Percentiles rank a stretch among this genome's conserved stretches.
phyloP scores from a whole-genome alignment of 2,888 invertebrate species.

The Oxytorus armatus region DNA sequence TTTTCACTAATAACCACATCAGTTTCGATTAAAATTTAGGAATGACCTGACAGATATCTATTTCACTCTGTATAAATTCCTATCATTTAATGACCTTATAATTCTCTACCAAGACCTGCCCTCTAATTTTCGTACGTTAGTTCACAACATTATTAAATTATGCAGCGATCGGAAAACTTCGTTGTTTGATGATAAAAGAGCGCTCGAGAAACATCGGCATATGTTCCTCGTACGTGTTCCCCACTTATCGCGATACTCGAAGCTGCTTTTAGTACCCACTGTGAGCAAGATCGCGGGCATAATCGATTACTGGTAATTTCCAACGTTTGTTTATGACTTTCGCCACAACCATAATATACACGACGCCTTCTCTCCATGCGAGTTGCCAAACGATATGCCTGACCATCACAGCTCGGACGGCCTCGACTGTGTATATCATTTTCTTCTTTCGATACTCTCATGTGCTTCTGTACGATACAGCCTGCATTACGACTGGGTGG shows the following conservation, averaged over 20 bases:
- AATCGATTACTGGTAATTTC: slow-evolving; percentile 79
- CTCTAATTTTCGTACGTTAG: background rate
- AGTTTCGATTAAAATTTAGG: background rate
- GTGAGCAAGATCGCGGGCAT: slow-evolving; percentile 65
- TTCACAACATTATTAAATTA: slow-evolving; percentile 1
- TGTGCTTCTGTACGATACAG: background rate
- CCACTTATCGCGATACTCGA: slow-evolving; percentile 78
- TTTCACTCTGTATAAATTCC: background rate
- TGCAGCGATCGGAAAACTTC: slow-evolving; percentile 5
- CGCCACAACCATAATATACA: slow-evolving; percentile 17
- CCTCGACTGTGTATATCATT: slow-evolving; percentile 8
- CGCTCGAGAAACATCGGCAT: slow-evolving; percentile 5
- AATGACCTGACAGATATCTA: background rate
- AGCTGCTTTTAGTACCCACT: slow-evolving; percentile 79
- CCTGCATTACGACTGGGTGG: slow-evolving; percentile 5
- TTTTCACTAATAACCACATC: background rate
- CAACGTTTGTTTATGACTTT: slow-evolving; percentile 45
- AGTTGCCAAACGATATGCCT: slow-evolving; percentile 5
- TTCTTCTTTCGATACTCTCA: slow-evolving; percentile 1
- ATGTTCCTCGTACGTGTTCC: slow-evolving; percentile 71
- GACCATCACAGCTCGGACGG: background rate
- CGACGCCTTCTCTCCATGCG: slow-evolving; percentile 6
- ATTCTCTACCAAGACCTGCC: background rate
- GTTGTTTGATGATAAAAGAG: slow-evolving; percentile 35
- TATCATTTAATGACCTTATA: background rate